Conservation (phyloP, 2,797 vertebrate genomes). For the Falco berigora region DNA sequence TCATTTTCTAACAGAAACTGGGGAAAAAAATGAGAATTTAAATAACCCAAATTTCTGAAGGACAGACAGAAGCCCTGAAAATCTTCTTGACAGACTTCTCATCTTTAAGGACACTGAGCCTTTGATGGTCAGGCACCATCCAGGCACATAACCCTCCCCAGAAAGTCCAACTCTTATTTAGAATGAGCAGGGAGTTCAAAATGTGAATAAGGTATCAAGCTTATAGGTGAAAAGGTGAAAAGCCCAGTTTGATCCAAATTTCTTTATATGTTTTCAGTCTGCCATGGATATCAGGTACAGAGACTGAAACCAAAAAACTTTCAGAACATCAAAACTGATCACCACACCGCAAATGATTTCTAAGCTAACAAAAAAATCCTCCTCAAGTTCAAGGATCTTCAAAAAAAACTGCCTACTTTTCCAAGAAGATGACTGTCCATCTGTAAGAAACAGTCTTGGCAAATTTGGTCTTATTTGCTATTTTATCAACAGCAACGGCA, state of each 20-base stretch:
- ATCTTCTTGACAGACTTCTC: not conserved
- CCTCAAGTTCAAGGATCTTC: not conserved
- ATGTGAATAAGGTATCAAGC: not conserved
- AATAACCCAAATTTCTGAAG: not conserved
- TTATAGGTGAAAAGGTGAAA: not conserved
- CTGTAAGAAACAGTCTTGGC: not conserved
- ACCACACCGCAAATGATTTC: not conserved
- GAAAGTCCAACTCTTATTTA: not conserved
- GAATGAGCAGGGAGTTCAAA: not conserved
- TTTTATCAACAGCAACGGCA: not conserved
- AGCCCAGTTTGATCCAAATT: not conserved
- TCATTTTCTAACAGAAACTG: not conserved
- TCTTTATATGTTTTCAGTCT: not conserved
- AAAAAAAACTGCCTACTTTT: not conserved
- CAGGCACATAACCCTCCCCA: not conserved
- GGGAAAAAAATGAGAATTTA: not conserved
- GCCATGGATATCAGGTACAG: not conserved
- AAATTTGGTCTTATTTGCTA: not conserved
- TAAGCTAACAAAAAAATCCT: not conserved
- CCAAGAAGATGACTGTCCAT: not conserved
- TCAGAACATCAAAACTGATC: not conserved
- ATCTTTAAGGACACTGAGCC: not conserved
- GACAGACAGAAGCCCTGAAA: not conserved
- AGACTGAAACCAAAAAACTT: not conserved
- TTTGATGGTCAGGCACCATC: not conserved